Base-by-base conservation (phyloP, 2,888 invertebrate species). In the Micropterix aruncella region DNA sequence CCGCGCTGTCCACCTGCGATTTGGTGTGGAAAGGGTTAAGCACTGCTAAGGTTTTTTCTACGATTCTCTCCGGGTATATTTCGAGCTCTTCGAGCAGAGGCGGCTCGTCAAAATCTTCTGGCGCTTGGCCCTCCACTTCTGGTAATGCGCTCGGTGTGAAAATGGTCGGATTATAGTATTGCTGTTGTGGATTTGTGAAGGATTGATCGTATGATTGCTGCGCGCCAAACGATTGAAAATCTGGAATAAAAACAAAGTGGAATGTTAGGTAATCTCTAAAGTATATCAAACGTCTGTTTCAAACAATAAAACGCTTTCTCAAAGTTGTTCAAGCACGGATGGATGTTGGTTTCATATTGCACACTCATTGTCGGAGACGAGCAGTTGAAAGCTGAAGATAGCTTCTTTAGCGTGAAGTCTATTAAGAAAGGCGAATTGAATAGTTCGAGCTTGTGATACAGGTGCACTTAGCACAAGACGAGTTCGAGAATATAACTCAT, bases 11-110 rank as follows among this genome's bases (percentile, higher is more conserved):
- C 27, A 80, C 78, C 53, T 85, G 73, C 14, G 80, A 77, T 55
- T 77, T 75, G 3, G 77, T 75, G 54, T 80, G 77, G 54, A 84
- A 80, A 37, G 93, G 93, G 65, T 93, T 92, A 52, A 94, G 66
- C 1, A 93, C 93, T 1, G 90, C 86, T 51, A 90, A 59, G 3
- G 92, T 90, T 73, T 93, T 93, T 58, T 90, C 87, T 52, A 85
- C 59, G 57, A 93, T 93, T 53, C 83, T 65, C 56, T 90, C 86
- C 18, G 92, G 91, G 60, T 92, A 91, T 52, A 94, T 91, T 57
- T 92, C 93, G 39, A 94, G 67, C 62, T 94, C 93, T 66, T 93
- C 92, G 51, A 93, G 62, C 7, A 93, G 66, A 1, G 93, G 92
- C 3, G 89, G 89, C 60, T 93, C 92, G 56, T 89, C 86, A 51